phyloP scores from a whole-genome alignment of 2,797 vertebrate species.

The Taeniopygia guttata region DNA sequence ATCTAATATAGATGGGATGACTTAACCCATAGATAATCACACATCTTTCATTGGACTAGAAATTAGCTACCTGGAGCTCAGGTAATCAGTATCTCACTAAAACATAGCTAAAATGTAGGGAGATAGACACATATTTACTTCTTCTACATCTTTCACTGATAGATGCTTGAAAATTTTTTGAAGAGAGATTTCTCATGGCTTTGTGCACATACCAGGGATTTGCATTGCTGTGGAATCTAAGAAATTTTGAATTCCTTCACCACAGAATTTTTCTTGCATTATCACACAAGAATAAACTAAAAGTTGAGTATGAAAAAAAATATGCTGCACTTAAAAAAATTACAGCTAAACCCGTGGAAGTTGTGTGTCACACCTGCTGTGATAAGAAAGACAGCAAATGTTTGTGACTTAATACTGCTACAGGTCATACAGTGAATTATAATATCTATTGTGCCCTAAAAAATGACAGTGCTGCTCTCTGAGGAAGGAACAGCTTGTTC shows the following conservation, averaged over 20 bases:
- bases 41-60: not conserved
- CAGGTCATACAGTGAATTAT: not conserved
- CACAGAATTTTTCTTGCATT: not conserved
- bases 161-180: not conserved
- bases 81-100: not conserved
- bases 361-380: not conserved
- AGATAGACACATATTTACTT: not conserved
- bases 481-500: constrained; percentile 25
- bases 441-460: not conserved
- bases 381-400: not conserved
- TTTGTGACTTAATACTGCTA: not conserved
- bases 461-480: not conserved
- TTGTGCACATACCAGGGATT: not conserved
- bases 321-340: not conserved
- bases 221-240: not conserved
- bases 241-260: not conserved
- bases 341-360: not conserved
- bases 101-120: not conserved
- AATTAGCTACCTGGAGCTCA: not conserved
- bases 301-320: not conserved
- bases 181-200: not conserved
- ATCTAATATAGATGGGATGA: not conserved
- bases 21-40: not conserved
- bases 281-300: not conserved
- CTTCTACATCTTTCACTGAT: not conserved